phyloP scores from a whole-genome alignment of 2,888 invertebrate species.

The Brachyopa scutellaris region DNA sequence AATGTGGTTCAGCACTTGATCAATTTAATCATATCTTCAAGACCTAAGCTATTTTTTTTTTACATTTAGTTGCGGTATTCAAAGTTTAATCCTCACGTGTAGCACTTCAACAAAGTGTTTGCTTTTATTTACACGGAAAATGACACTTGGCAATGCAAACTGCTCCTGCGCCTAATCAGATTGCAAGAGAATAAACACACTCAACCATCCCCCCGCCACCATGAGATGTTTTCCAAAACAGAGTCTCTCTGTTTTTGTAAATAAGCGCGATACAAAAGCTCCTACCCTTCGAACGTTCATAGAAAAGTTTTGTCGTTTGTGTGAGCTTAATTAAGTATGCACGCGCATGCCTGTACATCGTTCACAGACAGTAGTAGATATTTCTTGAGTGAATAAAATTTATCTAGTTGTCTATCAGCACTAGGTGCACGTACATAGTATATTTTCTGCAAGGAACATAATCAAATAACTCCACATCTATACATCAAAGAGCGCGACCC shows the following conservation, averaged over 20 bases:
- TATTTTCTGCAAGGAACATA: constrained; percentile 4
- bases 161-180: constrained; percentile 59
- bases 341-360: constrained; percentile 37
- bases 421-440: constrained; percentile 3
- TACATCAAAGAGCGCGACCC: constrained; percentile 44
- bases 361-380: constrained; percentile 5
- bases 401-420: constrained; percentile 54
- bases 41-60: too few species aligned
- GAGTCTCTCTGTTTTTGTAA: constrained; percentile 52
- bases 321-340: constrained; percentile 29
- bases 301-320: constrained; percentile 21
- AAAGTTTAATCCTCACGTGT: neutral
- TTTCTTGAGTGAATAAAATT: constrained; percentile 1
- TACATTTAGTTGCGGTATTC: too few species aligned
- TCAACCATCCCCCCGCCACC: neutral
- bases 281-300: neutral
- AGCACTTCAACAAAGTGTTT: neutral
- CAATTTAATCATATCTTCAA: too few species aligned
- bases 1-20: too few species aligned
- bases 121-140: constrained; percentile 48
- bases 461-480: constrained; percentile 36
- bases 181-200: constrained; percentile 19
- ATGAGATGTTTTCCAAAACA: constrained; percentile 31
- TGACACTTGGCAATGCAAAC: constrained; percentile 7
- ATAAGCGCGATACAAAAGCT: constrained; percentile 54